Evolutionary conservation across 2,888 invertebrate species (phyloP).

Genomic region (Aphidoletes aphidimyza): DNA sequence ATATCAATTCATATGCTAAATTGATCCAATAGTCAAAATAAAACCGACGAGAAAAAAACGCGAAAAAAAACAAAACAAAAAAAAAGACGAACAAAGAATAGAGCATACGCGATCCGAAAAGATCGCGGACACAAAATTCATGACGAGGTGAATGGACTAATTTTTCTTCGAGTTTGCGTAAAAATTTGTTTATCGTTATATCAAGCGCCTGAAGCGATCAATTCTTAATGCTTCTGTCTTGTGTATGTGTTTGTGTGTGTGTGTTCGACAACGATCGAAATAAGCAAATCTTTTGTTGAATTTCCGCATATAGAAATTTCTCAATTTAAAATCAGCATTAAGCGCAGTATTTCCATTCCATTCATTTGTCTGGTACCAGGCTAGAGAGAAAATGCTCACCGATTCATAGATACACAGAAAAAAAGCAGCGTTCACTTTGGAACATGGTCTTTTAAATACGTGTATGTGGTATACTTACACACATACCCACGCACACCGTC

Average conservation of each 20-base stretch:
- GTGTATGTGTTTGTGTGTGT: not conserved
- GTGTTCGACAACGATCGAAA: not conserved
- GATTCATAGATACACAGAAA: too few species aligned
- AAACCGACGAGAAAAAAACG: not conserved
- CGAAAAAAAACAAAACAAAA: conserved; percentile 31
- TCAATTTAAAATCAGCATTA: too few species aligned
- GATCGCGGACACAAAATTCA: conserved; percentile 45
- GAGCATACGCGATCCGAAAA: too few species aligned
- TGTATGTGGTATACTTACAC: conserved; percentile 28
- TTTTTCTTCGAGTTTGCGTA: conserved; percentile 4
- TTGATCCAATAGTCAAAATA: not conserved
- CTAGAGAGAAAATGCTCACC: too few species aligned
- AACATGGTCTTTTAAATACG: too few species aligned
- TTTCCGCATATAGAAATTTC: not conserved
- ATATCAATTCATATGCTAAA: conserved; percentile 18
- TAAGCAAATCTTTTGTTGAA: not conserved
- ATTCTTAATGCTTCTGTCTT: not conserved
- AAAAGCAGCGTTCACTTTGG: too few species aligned
- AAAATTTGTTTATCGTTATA: not conserved
- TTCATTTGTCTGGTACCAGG: too few species aligned
- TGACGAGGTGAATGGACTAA: conserved; percentile 50
- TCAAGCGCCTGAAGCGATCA: not conserved
- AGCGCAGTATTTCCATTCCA: too few species aligned
- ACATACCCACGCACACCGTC: conserved; percentile 38
- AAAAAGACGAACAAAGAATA: not conserved